phyloP scores from a whole-genome alignment of 2,888 invertebrate genomes.

The Drosophila phalerata region DNA sequence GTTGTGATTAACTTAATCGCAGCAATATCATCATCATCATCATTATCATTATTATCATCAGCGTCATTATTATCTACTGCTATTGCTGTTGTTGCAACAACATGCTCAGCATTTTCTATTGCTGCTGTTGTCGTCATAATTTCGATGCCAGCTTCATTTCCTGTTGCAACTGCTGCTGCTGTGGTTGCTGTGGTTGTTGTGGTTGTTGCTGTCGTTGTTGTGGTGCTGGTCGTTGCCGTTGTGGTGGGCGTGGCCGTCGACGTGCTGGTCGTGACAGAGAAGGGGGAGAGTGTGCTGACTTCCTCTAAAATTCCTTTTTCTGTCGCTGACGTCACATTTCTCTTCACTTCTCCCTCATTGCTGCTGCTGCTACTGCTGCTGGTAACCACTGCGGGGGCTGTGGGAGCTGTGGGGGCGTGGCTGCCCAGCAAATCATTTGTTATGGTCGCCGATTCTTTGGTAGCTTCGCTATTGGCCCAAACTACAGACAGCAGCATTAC shows the following conservation, averaged over 20 bases:
- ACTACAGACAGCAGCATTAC: conserved; percentile 62
- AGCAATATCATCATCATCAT: background rate
- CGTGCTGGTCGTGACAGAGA: background rate
- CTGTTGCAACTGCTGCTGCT: background rate
- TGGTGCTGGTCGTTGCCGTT: conserved; percentile 72
- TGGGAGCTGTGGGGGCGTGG: conserved; percentile 41
- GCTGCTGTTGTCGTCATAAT: conserved; percentile 24
- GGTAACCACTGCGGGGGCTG: conserved; percentile 27
- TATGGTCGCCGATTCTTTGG: conserved; percentile 37
- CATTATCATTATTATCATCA: no score
- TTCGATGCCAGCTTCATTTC: conserved; percentile 2
- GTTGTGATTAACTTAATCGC: conserved; percentile 54
- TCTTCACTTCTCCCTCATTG: conserved; percentile 27
- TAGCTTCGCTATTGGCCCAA: background rate
- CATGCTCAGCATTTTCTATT: background rate
- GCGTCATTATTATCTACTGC: background rate
- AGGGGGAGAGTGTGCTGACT: conserved; percentile 1
- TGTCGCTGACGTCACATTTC: conserved; percentile 39
- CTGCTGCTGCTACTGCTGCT: conserved; percentile 12
- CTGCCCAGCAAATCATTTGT: conserved; percentile 62
- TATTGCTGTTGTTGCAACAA: conserved; percentile 10
- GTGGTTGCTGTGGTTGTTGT: conserved; percentile 30
- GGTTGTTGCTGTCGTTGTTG: conserved; percentile 55
- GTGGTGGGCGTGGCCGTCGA: conserved; percentile 72
- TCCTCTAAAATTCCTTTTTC: conserved; percentile 3